Conservation (phyloP, 2,888 invertebrate genomes). For the Monopis laevigella region DNA sequence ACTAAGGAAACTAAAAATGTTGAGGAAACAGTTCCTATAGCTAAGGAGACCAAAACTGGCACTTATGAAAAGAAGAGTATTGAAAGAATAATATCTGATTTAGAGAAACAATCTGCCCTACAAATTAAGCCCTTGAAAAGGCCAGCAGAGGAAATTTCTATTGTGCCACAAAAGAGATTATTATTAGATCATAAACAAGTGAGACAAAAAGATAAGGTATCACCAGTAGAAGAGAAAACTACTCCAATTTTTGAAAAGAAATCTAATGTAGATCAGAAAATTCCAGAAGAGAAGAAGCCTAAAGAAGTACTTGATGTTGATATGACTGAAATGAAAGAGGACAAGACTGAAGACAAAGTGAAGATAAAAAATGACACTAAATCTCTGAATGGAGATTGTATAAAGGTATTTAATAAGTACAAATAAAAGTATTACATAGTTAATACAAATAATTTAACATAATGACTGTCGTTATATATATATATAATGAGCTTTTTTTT, state of each 20-base stretch:
- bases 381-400: slow-evolving; percentile 49
- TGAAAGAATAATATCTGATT: no score
- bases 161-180: no score
- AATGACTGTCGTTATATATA: no score
- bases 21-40: neutral
- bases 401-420: slow-evolving; percentile 38
- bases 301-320: slow-evolving; percentile 29
- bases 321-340: slow-evolving; percentile 33
- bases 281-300: neutral
- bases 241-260: neutral
- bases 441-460: no score
- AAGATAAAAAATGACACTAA: slow-evolving; percentile 32
- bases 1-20: neutral
- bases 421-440: neutral
- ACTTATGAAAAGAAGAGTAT: neutral
- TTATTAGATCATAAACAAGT: no score
- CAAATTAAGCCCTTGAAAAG: no score
- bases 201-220: no score
- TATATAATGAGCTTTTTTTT: no score
- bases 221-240: neutral
- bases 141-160: no score
- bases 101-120: no score
- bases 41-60: neutral
- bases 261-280: slow-evolving; percentile 1
- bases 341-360: slow-evolving; percentile 30